phyloP scores from a whole-genome alignment of 2,797 vertebrate genomes.

The Gallinago nigripennis region DNA sequence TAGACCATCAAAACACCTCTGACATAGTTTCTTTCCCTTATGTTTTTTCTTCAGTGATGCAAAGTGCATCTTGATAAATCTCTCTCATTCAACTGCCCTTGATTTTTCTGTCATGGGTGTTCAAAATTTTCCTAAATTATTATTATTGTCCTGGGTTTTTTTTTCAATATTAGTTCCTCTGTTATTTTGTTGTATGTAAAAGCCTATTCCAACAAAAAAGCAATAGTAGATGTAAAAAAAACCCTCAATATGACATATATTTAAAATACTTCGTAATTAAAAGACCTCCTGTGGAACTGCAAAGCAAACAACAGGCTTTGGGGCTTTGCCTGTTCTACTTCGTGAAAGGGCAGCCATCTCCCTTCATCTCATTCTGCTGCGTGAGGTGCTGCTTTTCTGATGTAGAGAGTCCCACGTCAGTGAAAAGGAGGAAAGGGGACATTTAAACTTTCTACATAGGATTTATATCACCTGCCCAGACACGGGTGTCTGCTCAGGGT shows the following conservation, averaged over 20 bases:
- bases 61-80: not conserved
- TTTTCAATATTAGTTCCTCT: not conserved
- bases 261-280: not conserved
- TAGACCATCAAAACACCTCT: not conserved
- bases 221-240: not conserved
- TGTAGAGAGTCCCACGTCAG: not conserved
- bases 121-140: not conserved
- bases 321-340: not conserved
- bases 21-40: not conserved
- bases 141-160: not conserved
- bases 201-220: not conserved
- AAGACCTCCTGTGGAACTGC: not conserved
- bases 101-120: not conserved
- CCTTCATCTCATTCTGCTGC: not conserved
- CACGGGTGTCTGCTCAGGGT: fast-evolving
- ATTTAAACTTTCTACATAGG: not conserved
- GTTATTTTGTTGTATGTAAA: not conserved
- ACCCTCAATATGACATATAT: not conserved
- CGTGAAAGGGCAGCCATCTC: not conserved
- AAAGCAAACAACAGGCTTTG: not conserved
- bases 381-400: not conserved
- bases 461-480: not conserved
- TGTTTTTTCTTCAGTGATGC: not conserved
- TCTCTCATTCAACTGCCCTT: not conserved
- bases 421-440: not conserved